A percentile compares a stretch with the other conserved stretches of the same genome.
These are phyloP conservation scores for Colius striatus DNA, from an alignment of 2,113 vertebrate species.

Conservation along the genomic window DNA sequence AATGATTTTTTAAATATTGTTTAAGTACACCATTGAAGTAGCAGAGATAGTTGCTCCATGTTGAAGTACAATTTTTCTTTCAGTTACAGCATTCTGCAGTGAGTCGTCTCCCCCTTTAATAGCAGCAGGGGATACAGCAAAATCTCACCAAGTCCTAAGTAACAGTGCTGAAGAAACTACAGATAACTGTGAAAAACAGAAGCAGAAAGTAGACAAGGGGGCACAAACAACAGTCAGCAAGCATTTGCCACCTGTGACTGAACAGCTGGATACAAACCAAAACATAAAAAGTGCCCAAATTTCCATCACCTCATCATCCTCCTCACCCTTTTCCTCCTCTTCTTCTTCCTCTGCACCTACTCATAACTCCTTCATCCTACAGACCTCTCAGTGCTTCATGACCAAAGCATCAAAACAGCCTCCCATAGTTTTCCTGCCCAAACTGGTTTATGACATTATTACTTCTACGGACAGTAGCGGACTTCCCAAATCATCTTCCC, in stretches of 20 bases:
- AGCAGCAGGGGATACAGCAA: conserved; percentile 32
- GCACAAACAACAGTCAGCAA: conserved; percentile 36
- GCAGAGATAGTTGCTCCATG: neutral
- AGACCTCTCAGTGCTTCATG: conserved; percentile 85
- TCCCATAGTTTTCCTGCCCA: conserved; percentile 91
- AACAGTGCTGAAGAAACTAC: conserved; percentile 58
- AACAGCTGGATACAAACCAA: conserved; percentile 59
- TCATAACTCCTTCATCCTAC: conserved; percentile 60
- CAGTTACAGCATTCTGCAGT: conserved; percentile 62
- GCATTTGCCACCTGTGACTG: conserved; percentile 40
- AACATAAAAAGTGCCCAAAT: conserved; percentile 47
- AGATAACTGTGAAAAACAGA: conserved; percentile 54
- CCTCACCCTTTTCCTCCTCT: conserved; percentile 77
- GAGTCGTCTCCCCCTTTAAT: conserved; percentile 55
- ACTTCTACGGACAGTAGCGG: conserved; percentile 88
- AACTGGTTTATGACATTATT: conserved; percentile 88
- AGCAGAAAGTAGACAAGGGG: conserved; percentile 48
- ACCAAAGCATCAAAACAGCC: conserved; percentile 85
- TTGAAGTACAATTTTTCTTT: conserved; percentile 26
- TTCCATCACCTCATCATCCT: conserved; percentile 46
- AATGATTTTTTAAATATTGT: neutral
- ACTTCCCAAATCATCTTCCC: conserved; percentile 91
- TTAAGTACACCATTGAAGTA: neutral
- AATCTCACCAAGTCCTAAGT: conserved; percentile 16
- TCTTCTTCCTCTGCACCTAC: conserved; percentile 77